Evolutionary conservation across 2,113 vertebrate species (phyloP).

Genomic region (Hemicordylus capensis): DNA sequence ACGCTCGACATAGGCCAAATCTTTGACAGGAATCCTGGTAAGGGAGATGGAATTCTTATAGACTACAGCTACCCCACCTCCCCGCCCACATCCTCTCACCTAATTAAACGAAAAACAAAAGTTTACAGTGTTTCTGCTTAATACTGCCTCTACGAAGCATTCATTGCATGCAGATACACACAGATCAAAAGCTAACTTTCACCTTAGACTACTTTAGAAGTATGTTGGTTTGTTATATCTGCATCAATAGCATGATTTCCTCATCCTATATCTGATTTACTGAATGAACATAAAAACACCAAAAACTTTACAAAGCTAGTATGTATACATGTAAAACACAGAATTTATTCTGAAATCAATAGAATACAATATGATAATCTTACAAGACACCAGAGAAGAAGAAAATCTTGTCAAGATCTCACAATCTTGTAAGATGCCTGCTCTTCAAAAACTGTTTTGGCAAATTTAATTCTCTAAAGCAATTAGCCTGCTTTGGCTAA

Average conservation of each 20-base stretch:
- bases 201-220: background rate
- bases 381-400: background rate
- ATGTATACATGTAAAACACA: background rate
- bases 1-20: too few relatives aligned
- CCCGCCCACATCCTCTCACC: too few relatives aligned
- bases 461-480: too few relatives aligned
- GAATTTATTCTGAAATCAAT: background rate
- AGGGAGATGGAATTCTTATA: too few relatives aligned
- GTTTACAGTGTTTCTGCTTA: background rate
- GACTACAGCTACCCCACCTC: too few relatives aligned
- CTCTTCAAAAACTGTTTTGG: background rate
- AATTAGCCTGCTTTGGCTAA: background rate
- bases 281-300: background rate
- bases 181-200: too few relatives aligned
- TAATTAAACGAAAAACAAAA: too few relatives aligned
- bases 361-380: background rate
- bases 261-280: background rate
- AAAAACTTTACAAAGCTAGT: too few relatives aligned
- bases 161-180: background rate
- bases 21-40: too few relatives aligned
- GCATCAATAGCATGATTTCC: background rate
- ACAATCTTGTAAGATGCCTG: background rate
- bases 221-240: background rate
- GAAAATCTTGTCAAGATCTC: background rate
- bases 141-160: background rate